Evolutionary conservation across 2,113 vertebrate species (phyloP).

Genomic region (Neolamprologus modestus): DNA sequence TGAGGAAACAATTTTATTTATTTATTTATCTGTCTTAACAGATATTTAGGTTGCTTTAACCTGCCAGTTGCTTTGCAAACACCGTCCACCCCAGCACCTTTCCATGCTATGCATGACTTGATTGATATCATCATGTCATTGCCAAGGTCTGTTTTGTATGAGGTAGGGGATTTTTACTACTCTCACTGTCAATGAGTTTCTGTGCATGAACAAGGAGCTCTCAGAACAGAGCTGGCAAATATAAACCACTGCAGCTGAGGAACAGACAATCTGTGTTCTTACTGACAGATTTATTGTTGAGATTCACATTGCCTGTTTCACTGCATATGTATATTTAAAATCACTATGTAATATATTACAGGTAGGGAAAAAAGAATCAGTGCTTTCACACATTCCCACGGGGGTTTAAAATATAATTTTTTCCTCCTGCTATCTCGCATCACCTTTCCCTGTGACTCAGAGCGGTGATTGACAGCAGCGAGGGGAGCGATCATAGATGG

Average conservation of each 20-base stretch:
- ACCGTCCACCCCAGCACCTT: neutral
- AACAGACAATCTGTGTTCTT: neutral
- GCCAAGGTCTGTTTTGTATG: neutral
- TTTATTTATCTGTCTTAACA: too few relatives aligned
- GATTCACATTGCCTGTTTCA: neutral
- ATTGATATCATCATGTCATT: neutral
- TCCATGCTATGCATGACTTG: neutral
- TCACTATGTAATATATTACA: neutral
- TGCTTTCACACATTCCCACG: neutral
- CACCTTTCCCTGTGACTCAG: neutral
- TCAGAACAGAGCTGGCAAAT: neutral
- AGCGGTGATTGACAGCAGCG: constrained; percentile 4
- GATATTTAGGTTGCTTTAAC: neutral
- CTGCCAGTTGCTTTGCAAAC: neutral
- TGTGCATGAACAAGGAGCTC: neutral
- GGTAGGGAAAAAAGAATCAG: neutral
- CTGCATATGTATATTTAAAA: neutral
- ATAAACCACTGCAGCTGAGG: neutral
- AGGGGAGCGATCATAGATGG: neutral
- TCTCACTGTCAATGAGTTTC: neutral
- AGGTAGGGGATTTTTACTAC: neutral
- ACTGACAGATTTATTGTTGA: neutral
- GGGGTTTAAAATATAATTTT: neutral
- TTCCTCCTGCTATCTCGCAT: neutral
- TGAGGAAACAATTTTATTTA: too few relatives aligned